phyloP scores from a whole-genome alignment of 2,113 vertebrate genomes.

The Marcusenius ussheri region DNA sequence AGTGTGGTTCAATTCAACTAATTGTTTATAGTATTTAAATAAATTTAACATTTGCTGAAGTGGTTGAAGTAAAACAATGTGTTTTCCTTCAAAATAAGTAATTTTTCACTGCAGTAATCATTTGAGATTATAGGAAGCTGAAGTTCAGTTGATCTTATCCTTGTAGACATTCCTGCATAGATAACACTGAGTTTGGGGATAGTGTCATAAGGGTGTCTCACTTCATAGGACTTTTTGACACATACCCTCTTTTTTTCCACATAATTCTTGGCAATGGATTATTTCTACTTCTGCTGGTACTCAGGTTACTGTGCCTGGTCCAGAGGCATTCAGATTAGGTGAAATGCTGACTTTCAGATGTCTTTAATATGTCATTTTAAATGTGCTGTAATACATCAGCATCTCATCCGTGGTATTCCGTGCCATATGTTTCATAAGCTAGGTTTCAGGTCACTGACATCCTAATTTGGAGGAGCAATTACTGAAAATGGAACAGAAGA shows the following conservation, averaged over 20 bases:
- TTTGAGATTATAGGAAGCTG: background rate
- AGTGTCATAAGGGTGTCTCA: background rate
- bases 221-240: background rate
- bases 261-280: background rate
- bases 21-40: background rate
- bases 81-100: background rate
- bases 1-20: background rate
- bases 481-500: background rate
- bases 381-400: background rate
- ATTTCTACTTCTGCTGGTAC: background rate
- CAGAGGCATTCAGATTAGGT: background rate
- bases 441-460: background rate
- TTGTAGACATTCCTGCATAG: background rate
- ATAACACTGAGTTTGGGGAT: background rate
- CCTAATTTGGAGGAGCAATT: background rate
- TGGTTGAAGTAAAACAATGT: background rate
- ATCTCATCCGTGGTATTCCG: background rate
- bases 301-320: background rate
- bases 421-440: background rate
- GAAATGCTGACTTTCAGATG: background rate
- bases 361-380: background rate
- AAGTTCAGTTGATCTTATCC: background rate
- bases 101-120: background rate
- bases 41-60: background rate
- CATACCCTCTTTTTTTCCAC: background rate